These are phyloP conservation scores for Amblyteles armatorius DNA, from an alignment of 2,888 invertebrate species.

Conservation along the genomic window DNA sequence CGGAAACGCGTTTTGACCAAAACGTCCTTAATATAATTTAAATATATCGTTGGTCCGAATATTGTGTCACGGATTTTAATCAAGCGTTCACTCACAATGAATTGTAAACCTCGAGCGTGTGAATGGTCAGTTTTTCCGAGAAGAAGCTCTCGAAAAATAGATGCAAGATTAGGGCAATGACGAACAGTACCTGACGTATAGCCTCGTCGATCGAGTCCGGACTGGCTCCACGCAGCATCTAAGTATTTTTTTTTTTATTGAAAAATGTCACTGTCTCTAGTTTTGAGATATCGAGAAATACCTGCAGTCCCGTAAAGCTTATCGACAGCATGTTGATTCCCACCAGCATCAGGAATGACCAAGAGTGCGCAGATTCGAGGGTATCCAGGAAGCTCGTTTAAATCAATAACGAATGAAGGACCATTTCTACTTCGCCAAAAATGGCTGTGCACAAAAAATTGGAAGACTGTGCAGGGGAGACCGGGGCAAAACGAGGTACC, in stretches of 20 bases:
- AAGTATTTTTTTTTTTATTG: too few species aligned
- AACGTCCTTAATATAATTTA: neutral
- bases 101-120: constrained; percentile 21
- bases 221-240: neutral
- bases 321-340: constrained; percentile 19
- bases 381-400: constrained; percentile 17
- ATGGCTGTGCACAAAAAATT: too few species aligned
- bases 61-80: neutral
- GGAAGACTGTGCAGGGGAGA: neutral
- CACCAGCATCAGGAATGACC: constrained; percentile 21
- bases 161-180: constrained; percentile 9
- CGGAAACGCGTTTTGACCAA: too few species aligned
- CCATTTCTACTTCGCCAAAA: too few species aligned
- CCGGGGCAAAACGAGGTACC: too few species aligned
- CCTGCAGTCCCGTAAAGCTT: constrained; percentile 36
- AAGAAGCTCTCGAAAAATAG: constrained; percentile 43
- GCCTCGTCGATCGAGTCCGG: neutral
- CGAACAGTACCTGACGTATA: neutral
- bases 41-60: neutral
- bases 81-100: constrained; percentile 14
- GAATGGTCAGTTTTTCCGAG: constrained; percentile 32
- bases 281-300: too few species aligned
- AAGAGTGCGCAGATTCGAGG: constrained; percentile 24
- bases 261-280: neutral
- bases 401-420: neutral